These are phyloP conservation scores for Piscicola geometra DNA, from an alignment of 2,888 invertebrate species.

Conservation along the genomic window DNA sequence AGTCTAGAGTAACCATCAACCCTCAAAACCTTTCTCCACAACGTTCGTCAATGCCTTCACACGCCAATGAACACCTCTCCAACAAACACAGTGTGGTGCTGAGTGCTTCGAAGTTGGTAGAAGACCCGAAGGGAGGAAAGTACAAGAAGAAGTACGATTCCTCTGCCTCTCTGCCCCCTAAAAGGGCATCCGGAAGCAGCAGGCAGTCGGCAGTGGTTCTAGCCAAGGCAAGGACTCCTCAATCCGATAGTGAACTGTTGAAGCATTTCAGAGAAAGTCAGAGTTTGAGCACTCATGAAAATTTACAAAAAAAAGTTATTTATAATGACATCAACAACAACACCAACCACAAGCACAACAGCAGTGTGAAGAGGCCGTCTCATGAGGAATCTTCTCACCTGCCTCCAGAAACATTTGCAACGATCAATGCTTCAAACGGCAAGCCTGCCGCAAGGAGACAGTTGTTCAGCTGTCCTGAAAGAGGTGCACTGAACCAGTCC, in stretches of 20 bases:
- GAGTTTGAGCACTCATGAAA: too few relatives aligned
- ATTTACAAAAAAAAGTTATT: too few relatives aligned
- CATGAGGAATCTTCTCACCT: neutral
- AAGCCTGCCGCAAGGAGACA: neutral
- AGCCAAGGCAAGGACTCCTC: too few relatives aligned
- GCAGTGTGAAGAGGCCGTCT: too few relatives aligned
- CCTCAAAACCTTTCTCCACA: neutral
- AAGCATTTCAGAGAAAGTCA: too few relatives aligned
- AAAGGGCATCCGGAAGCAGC: too few relatives aligned
- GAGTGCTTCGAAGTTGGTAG: neutral
- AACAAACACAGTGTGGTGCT: neutral
- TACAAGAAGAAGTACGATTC: neutral
- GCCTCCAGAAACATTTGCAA: neutral
- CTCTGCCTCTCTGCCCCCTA: neutral
- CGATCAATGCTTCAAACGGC: too few relatives aligned
- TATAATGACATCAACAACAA: too few relatives aligned
- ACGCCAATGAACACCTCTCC: neutral
- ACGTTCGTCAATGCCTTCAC: neutral
- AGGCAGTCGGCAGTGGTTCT: too few relatives aligned
- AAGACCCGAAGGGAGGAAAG: neutral
- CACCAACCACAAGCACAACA: too few relatives aligned
- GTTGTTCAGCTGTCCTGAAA: conserved; percentile 1
- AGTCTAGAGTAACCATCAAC: too few relatives aligned
- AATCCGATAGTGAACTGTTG: neutral
- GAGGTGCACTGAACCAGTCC: neutral